Base-by-base conservation (phyloP, 2,113 vertebrate genomes). In the Chlamydotis undulata region DNA sequence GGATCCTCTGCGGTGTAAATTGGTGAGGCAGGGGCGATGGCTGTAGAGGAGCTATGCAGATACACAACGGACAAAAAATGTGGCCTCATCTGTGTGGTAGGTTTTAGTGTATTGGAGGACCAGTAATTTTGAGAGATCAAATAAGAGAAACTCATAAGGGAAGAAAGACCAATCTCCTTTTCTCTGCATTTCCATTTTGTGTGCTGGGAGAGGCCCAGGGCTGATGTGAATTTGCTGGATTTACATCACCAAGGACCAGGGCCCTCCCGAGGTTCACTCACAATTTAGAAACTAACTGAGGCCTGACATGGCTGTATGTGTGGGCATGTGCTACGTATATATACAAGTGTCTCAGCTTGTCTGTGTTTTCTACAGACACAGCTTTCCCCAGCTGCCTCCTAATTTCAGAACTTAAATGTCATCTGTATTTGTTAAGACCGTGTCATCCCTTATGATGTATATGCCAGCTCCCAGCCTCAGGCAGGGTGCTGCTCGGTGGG, bases 391-490 rank as follows among this genome's bases (percentile, higher is more conserved):
- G 45, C 79, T 89, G 82, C 61, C 37, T 95, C 64, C 50, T 59
- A 10, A 88, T 86, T 96, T 93, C 93, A 96, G 87, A 83, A 74
- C 96, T 94, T 92, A 88, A 87, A 75, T 76, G 65, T 56, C 43
- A 79, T 82, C 65, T 91, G 26, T 82, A 45, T 90, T 64, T 87
- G 69, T 25, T 71, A 25, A 26, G 77, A 35, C 14, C n/a, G 63
- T 65, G 77, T 31, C 3, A 0, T 49, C 53, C 31, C 74, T n/a
- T 29, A 9, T n/a, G 80, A 43, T 25, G 43, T 14, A 31, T 18
- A 39, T 29, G 55, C 31, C 74, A 61, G 60, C 39, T 68, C 56
- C 56, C 50, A 81, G 82, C 83, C 88, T 11, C 31, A 11, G 90
- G 87, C 94, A 89, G 89, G 89, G 15, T 37, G 71, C 76, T 89